A percentile compares a stretch with the other conserved stretches of the same genome.
Evolutionary conservation across 2,113 vertebrate species (phyloP).

Genomic region (Muntiacus muntjak): DNA sequence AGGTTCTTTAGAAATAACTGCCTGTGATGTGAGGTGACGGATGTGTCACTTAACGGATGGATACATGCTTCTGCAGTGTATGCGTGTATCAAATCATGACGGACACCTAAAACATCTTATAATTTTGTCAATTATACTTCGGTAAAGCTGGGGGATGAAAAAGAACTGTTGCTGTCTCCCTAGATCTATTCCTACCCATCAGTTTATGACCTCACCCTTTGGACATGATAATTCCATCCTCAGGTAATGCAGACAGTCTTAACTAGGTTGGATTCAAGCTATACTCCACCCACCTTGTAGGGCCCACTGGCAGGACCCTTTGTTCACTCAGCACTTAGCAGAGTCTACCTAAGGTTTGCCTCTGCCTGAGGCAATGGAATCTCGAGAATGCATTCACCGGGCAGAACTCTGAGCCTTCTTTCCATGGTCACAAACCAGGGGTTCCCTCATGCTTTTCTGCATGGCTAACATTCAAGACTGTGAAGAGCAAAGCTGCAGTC

Average conservation of each 20-base stretch:
- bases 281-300: neutral
- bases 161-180: neutral
- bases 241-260: neutral
- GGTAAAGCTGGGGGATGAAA: neutral
- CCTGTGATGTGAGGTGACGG: neutral
- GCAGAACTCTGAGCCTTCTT: neutral
- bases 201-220: neutral
- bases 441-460: neutral
- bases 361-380: neutral
- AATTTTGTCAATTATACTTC: neutral
- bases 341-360: neutral
- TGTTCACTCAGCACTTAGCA: neutral
- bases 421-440: neutral
- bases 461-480: neutral
- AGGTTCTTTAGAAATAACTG: neutral
- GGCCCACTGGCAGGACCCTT: neutral
- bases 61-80: no score
- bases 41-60: neutral
- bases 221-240: neutral
- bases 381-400: neutral
- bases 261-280: neutral
- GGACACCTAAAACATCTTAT: neutral
- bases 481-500: neutral
- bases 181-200: neutral
- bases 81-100: neutral